Percentiles rank a stretch among this genome's conserved stretches.
Evolutionary conservation across 2,797 vertebrate genomes (phyloP).

Genomic region (Streptopelia turtur): DNA sequence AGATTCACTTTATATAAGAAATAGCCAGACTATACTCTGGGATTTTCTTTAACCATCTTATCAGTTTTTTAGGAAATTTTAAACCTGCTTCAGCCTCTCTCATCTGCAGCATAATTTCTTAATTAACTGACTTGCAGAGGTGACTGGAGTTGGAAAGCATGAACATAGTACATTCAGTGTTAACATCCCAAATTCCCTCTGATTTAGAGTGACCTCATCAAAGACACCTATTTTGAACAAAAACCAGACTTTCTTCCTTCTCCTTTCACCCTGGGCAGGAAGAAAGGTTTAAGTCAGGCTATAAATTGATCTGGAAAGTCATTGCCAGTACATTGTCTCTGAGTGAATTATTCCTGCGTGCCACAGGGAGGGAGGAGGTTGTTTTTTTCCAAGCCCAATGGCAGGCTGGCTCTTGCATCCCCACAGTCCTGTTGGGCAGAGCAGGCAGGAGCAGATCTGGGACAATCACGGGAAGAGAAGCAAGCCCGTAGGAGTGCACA

Average conservation of each 20-base stretch:
- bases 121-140: not conserved
- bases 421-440: not conserved
- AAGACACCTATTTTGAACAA: not conserved
- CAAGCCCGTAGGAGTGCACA: not conserved
- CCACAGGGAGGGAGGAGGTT: not conserved
- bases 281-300: constrained; percentile 13
- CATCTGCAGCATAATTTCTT: not conserved
- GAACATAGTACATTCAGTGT: not conserved
- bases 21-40: not conserved
- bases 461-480: not conserved
- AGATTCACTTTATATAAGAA: not conserved
- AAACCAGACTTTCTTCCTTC: not conserved
- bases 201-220: not conserved
- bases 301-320: constrained; percentile 13
- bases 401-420: not conserved
- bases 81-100: not conserved
- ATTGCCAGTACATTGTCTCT: not conserved
- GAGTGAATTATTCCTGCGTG: not conserved
- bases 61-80: not conserved
- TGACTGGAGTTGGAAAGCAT: not conserved
- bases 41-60: not conserved
- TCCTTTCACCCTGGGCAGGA: not conserved
- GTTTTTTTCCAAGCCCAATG: not conserved
- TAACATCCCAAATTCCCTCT: not conserved
- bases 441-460: not conserved